Evolutionary conservation across 2,113 vertebrate species (phyloP), one percentile per base, ranked within the genome.

Genomic region (Charadrius vociferus): DNA sequence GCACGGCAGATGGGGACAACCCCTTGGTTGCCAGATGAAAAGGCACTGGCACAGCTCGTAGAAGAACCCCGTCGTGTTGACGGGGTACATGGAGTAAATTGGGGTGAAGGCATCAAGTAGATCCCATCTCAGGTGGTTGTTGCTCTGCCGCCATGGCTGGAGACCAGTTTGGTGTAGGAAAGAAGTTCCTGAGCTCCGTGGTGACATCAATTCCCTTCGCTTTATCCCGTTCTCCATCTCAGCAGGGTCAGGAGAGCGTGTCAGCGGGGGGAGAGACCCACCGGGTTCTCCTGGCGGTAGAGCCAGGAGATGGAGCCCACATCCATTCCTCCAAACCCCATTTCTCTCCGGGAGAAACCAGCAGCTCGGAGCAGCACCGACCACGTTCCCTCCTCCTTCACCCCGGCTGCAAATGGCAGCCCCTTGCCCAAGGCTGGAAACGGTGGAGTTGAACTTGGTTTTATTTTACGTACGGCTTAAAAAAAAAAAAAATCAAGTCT

Each of bases 261-360:
- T 4, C 2, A 4, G 15, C 1, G 3, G 36, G 39, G 50, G 18
- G 15, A 29, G 45, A 59, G 55, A 70, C 29, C 55, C 52, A 21
- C n/a, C 1, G 1, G 26, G 8, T 29, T 26, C 29, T 3, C 5
- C 14, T 70, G 43, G 4, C 1, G 1, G 29, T 11, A 49, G 37
- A 63, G 52, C 21, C n/a, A 7, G 70, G 59, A 92, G 43, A 17
- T 8, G 24, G 58, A 73, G 36, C 58, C 61, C 88, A 41, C 58
- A 74, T 18, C 45, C 45, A 45, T 45, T 45, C 17, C 45, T 45
- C 45, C 18, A 45, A 87, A 95, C 19, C 3, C 9, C 9, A 7
- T 67, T 78, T 79, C 7, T 59, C 32, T 32, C 41, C 18, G 12
- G 7, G 34, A 81, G 55, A 43, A 81, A 88, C 59, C 0, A 77